phyloP scores from a whole-genome alignment of 1,140 invertebrate species.

The Drosophila sulfurigaster region DNA sequence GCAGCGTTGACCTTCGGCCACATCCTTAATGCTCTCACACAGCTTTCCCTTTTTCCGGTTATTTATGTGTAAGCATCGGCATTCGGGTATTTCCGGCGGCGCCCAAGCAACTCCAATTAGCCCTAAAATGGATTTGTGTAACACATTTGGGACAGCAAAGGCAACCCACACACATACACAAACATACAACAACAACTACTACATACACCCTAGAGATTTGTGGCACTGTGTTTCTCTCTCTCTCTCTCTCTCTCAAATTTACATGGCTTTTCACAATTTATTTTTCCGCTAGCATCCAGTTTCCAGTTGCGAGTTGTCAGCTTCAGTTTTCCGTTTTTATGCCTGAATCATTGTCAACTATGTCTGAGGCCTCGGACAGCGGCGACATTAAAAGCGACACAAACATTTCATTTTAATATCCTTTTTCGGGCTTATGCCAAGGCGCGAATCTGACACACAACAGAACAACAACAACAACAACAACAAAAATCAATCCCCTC shows the following conservation, averaged over 20 bases:
- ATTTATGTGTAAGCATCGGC: constrained; percentile 39
- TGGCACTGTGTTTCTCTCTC: constrained; percentile 5
- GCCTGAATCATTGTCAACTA: constrained; percentile 56
- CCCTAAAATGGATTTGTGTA: constrained; percentile 78
- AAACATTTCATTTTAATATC: constrained; percentile 82
- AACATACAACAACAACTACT: constrained; percentile 52
- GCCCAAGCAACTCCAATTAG: constrained; percentile 70
- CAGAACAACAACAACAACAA: constrained; percentile 1
- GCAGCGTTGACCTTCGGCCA: constrained; percentile 57
- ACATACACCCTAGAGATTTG: constrained; percentile 62
- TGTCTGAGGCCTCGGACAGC: constrained; percentile 43
- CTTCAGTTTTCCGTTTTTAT: constrained; percentile 48
- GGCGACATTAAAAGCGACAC: constrained; percentile 59
- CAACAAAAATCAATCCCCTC: not conserved
- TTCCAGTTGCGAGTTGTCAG: constrained; percentile 8
- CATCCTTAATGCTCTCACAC: constrained; percentile 4
- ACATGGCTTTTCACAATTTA: constrained; percentile 31
- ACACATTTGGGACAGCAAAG: constrained; percentile 55
- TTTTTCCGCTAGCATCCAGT: constrained; percentile 6
- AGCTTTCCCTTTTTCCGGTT: constrained; percentile 11
- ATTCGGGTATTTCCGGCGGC: constrained; percentile 54
- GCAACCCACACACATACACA: constrained; percentile 11
- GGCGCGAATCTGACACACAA: constrained; percentile 37
- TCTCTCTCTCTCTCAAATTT: constrained; percentile 21
- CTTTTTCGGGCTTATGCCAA: constrained; percentile 31